Base-by-base conservation (phyloP, 2,888 invertebrate species). In the Acleris sparsana region DNA sequence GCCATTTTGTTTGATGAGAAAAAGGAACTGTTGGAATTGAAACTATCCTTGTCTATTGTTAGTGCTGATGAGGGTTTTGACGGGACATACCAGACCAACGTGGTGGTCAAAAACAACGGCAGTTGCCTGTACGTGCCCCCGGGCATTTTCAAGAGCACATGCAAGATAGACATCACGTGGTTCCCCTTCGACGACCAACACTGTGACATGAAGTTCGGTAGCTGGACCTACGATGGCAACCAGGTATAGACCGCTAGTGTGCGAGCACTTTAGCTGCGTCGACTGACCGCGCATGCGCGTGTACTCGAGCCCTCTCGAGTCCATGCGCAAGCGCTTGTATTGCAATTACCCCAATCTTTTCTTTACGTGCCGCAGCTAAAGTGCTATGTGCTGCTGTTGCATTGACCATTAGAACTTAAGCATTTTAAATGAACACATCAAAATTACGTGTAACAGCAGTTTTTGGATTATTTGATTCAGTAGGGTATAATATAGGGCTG, bases 51-150 rank as follows among this genome's bases (percentile, higher is more conserved):
- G 86, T 80, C 84, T 82, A 82, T 89, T 86, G 83, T 80, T 93
- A 99, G 99, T 95, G 99, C 99, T 94, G 99, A 99, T 95, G 99
- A 99, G 95, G 98, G 98, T 95, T 99, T 99, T 95, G 99, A 99
- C 95, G 98, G 99, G 94, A 99, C 99, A 89, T 99, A 97, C 95
- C 99, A 98, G 94, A 99, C 99, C 93, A 99, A 99, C 95, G 98
- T 99, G 94, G 98, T 99, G 94, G 98, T 99, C 94, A 96, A 96
- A 94, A 96, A 97, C 95, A 98, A 98, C 95, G 99, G 99, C 94
- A 97, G 96, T 95, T 98, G 99, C 94, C 96, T 98, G 94, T 99
- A 99, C 96, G 97, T 99, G 94, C 99, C 99, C 89, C 99, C 99
- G 92, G 99, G 99, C 93, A 99, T 99, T 95, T 99, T 99, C 96